These are phyloP conservation scores for Smithornis capensis DNA, from an alignment of 2,113 vertebrate species.

Conservation along the genomic window DNA sequence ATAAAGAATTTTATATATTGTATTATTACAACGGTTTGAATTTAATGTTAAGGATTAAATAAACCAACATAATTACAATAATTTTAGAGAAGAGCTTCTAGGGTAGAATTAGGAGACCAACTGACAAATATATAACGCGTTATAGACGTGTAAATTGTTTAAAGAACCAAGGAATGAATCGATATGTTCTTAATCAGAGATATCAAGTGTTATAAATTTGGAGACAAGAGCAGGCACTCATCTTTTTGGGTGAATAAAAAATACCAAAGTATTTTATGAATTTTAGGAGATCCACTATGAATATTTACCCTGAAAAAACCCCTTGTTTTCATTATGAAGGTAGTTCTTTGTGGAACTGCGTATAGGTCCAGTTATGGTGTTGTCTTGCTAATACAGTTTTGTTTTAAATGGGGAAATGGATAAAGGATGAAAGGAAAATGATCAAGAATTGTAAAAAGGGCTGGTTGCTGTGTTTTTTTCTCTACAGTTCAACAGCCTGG, in stretches of 20 bases:
- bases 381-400: neutral
- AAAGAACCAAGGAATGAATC: neutral
- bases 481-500: constrained; percentile 85
- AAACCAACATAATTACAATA: accelerated
- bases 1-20: neutral
- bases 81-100: neutral
- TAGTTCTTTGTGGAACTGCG: neutral
- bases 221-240: neutral
- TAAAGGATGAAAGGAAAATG: neutral
- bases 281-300: neutral
- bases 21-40: neutral
- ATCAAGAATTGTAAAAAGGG: neutral
- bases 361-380: neutral
- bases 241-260: neutral
- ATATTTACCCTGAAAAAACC: neutral
- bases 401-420: neutral
- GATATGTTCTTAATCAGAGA: neutral
- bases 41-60: neutral
- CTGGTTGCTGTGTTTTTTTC: neutral
- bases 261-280: neutral
- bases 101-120: neutral
- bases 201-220: neutral
- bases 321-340: neutral
- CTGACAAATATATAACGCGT: neutral
- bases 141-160: neutral